Base-by-base conservation (phyloP, 2,113 vertebrate species). In the Phrynosoma blainvillii region DNA sequence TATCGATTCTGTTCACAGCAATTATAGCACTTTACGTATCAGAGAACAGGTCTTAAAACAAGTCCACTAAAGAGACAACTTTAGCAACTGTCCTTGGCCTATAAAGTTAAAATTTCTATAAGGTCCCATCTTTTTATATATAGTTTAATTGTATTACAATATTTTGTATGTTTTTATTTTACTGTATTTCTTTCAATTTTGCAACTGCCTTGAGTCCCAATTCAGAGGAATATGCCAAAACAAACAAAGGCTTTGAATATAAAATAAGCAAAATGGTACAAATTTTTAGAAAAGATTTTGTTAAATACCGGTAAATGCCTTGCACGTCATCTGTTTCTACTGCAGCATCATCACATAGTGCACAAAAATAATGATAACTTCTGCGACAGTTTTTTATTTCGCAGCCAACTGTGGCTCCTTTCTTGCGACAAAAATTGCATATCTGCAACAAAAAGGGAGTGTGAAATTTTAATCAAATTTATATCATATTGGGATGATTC, bases 351-450 rank as follows among this genome's bases (percentile, higher is more conserved):
- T 95, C 96, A 0, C 89, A 84, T 81, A 93, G 92, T 0, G 96
- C 96, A 59, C 97, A 97, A 92, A 95, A 96, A 91, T 94, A 97
- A 92, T 97, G 97, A 79, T 97, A 97, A 42, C 89, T 96, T 54
- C 91, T 90, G 77, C n/a, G 42, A 79, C 97, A 97, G 6, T 27
- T 3, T 75, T 89, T 89, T 54, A 94, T 59, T n/a, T 97, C 96
- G 0, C 97, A 97, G 14, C 96, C 97, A 94, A 97, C 95, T 0
- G 97, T 97, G 75, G 96, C 97, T 75, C 96, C 96, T 77, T 86
- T 95, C 92, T 93, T 73, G 20, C 30, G 71, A 83, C 97, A 97
- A 85, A 87, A 84, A 75, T 9, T 91, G 88, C 97, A 97, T 87
- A 88, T 71, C 97, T 97, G 7, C 0, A 88, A 86, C 4, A 66